Base-by-base conservation (phyloP, 2,797 vertebrate species). In the Sebastes wilsoni region DNA sequence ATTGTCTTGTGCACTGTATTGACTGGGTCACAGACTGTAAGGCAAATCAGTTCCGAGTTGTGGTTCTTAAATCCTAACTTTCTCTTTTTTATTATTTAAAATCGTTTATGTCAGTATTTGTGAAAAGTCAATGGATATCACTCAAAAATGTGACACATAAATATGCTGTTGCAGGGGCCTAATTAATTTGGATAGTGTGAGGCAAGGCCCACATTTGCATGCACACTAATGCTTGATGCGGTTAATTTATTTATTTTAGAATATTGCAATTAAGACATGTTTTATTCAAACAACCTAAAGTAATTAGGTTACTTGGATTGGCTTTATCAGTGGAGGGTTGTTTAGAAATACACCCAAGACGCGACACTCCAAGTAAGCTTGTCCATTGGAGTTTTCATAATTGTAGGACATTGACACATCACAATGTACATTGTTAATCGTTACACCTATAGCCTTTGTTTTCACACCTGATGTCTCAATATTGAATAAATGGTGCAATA, bases 231-330 rank as follows among this genome's bases (percentile, higher is more conserved):
- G 49, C 27, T 42, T 60, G 16, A 28, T 66, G 8, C 0, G 27
- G 5, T 25, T 54, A 28, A 11, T 56, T 69, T 25, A 22, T 64
- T 59, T 58, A 13, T 75, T 23, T 28, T 11, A 7, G 8, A 62
- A 56, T 46, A 64, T 27, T 59, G 22, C 55, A 71, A 16, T 56
- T 34, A 46, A 32, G 25, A 12, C 58, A 55, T n/a, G 42, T 52
- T 59, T 68, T 30, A 30, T 70, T 18, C 14, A 72, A 66, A 25
- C 12, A 52, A 20, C 27, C 20, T 22, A 46, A 52, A 55, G 52
- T 72, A 68, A 75, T 78, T 75, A 38, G 42, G 20, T 70, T 27
- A 46, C 23, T 58, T 69, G 66, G 61, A 75, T 78, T 38, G 66
- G 30, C 22, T 56, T 2, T 38, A 10, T 66, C 28, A 68, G 32